Evolutionary conservation across 2,113 vertebrate species (phyloP).

Genomic region (Grantiella picta): DNA sequence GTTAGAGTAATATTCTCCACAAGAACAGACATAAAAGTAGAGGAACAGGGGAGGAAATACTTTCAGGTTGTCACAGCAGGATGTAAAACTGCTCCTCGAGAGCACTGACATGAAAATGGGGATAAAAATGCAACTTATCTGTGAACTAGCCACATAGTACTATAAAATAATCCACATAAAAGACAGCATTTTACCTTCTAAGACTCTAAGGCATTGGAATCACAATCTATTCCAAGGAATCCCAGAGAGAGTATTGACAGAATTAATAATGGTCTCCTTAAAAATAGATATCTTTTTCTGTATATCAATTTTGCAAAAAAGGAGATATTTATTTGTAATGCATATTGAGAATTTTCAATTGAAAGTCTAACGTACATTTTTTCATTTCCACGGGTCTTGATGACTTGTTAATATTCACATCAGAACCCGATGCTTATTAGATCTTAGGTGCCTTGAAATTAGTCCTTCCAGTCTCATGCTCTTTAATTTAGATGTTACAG

Average conservation of each 20-base stretch:
- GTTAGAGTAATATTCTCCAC: background rate
- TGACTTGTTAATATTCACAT: constrained; percentile 29
- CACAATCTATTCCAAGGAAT: background rate
- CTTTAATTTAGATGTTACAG: background rate
- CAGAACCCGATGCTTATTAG: background rate
- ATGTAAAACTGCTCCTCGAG: background rate
- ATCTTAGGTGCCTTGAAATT: constrained; percentile 43
- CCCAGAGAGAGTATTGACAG: background rate
- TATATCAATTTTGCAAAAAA: background rate
- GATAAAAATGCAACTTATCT: background rate
- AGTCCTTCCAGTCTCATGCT: background rate
- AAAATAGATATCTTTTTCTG: background rate
- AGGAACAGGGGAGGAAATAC: background rate
- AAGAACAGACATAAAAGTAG: background rate
- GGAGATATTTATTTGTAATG: background rate
- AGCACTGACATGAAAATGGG: background rate
- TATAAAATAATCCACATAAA: background rate
- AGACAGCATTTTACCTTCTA: background rate
- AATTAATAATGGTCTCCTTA: background rate
- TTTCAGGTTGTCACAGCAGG: background rate
- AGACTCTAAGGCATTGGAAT: background rate
- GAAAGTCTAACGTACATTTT: background rate
- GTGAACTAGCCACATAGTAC: background rate
- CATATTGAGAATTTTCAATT: background rate
- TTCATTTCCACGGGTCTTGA: constrained; percentile 24